Evolutionary conservation across 1,140 invertebrate genomes (phyloP), one percentile per base, ranked within the genome.

Genomic region (Zaprionus gabonicus): DNA sequence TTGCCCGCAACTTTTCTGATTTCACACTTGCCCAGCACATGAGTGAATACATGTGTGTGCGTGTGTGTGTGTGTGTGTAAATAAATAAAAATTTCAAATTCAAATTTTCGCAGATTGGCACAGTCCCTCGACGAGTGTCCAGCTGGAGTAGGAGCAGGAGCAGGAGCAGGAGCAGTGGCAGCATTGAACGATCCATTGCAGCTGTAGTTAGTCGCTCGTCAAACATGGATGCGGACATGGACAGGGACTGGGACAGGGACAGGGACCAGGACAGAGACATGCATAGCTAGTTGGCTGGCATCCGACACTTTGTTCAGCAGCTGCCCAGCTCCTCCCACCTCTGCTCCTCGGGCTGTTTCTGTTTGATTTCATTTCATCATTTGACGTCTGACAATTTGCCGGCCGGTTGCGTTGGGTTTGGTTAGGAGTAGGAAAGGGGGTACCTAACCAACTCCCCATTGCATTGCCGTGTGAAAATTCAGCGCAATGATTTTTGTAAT

Each of bases 81-180:
- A 87, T 88, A 87, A 88, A 87, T 88, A 88, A 90, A 88, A 84
- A 88, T 84, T 88, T 81, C 84, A 88, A 88, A 88, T 88, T 88
- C 85, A 88, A 84, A 88, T 88, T 88, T 87, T 81, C 76, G 69
- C 84, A 90, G 81, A 84, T 88, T 88, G 84, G 80, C 82, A 65
- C 25, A 58, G 49, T 83, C 84, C 78, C 84, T 71, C 59, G 74
- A 27, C 80, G 53, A 59, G n/a, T 25, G 76, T 69, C 64, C 67
- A n/a, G 60, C 51, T 38, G 17, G 27, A 46, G n/a, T 12, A 51
- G 41, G 41, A 44, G 41, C 41, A 17, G 15, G 4, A 17, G 31
- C 9, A 9, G 31, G 41, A 6, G 41, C 5, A 36, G 53, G 3
- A 51, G 9, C 10, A 23, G 23, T 23, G 23, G 23, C 23, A 38